A percentile compares a stretch with the other conserved stretches of the same genome.
Conservation (phyloP, 2,113 vertebrate species). For the Leucoraja erinaceus region DNA sequence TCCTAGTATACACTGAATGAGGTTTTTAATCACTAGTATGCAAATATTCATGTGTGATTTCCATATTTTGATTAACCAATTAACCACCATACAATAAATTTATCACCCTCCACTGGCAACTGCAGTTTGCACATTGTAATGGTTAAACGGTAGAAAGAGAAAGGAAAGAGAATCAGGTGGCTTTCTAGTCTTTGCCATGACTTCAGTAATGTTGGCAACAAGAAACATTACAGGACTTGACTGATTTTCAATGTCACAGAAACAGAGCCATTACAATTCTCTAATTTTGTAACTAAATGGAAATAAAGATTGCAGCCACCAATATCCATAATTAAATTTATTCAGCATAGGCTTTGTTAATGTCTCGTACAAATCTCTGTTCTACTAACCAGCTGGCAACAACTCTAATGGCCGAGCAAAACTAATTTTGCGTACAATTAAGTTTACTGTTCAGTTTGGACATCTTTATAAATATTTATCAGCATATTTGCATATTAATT, state of each 20-base stretch:
- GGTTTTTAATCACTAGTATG: not conserved
- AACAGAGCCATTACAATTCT: conserved; percentile 88
- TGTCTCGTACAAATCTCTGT: conserved; percentile 90
- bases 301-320: conserved; percentile 99
- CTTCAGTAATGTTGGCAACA: not conserved
- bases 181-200: not conserved
- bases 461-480: conserved; percentile 97
- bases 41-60: conserved; percentile 49
- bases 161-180: conserved; percentile 49
- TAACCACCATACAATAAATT: conserved; percentile 71
- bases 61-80: conserved; percentile 56
- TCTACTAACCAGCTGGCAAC: conserved; percentile 93
- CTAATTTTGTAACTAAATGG: conserved; percentile 84
- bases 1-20: not conserved
- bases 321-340: conserved; percentile 98
- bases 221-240: conserved; percentile 49
- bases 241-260: conserved; percentile 83
- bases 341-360: conserved; percentile 99
- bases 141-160: conserved; percentile 48
- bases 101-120: conserved; percentile 70
- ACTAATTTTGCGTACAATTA: conserved; percentile 94
- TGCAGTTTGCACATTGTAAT: conserved; percentile 54
- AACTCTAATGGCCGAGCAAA: conserved; percentile 96
- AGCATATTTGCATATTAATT: conserved; percentile 99
- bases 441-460: conserved; percentile 99